phyloP scores from a whole-genome alignment of 2,888 invertebrate genomes.

The Heliothis peltigera region DNA sequence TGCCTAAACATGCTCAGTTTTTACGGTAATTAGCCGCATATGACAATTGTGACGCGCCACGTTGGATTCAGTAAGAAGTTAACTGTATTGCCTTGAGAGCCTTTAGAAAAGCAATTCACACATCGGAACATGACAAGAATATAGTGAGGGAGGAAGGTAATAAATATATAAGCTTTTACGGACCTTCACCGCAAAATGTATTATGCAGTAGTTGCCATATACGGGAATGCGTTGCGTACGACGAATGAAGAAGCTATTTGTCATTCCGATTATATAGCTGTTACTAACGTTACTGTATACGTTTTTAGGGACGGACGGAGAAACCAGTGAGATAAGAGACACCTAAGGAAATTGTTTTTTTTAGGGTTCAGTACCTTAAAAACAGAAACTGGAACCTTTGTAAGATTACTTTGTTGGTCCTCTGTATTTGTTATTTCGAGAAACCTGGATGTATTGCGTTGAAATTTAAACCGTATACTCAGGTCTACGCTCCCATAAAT shows the following conservation, averaged over 20 bases:
- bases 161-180: slow-evolving; percentile 69
- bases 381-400: too few relatives aligned
- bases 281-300: slow-evolving; percentile 16
- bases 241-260: slow-evolving; percentile 55
- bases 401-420: too few relatives aligned
- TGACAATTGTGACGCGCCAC: slow-evolving; percentile 45
- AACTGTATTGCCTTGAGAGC: slow-evolving; percentile 75
- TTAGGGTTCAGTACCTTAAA: too few relatives aligned
- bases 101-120: slow-evolving; percentile 68
- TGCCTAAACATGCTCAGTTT: slow-evolving; percentile 43
- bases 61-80: slow-evolving; percentile 69
- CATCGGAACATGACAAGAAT: slow-evolving; percentile 69
- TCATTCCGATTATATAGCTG: slow-evolving; percentile 48
- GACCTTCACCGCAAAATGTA: slow-evolving; percentile 63
- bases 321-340: slow-evolving; percentile 5
- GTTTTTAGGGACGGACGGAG: slow-evolving; percentile 35
- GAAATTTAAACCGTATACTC: too few relatives aligned
- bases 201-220: slow-evolving; percentile 65
- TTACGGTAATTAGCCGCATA: slow-evolving; percentile 47
- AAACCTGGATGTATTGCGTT: too few relatives aligned
- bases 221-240: slow-evolving; percentile 50
- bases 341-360: slow-evolving; percentile 8
- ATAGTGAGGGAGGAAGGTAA: slow-evolving; percentile 62
- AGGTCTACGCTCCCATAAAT: too few relatives aligned
- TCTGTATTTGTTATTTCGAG: too few relatives aligned